Percentiles rank a stretch among this genome's conserved stretches.
Evolutionary conservation across 2,113 vertebrate genomes (phyloP).

Genomic region (Mugil cephalus): DNA sequence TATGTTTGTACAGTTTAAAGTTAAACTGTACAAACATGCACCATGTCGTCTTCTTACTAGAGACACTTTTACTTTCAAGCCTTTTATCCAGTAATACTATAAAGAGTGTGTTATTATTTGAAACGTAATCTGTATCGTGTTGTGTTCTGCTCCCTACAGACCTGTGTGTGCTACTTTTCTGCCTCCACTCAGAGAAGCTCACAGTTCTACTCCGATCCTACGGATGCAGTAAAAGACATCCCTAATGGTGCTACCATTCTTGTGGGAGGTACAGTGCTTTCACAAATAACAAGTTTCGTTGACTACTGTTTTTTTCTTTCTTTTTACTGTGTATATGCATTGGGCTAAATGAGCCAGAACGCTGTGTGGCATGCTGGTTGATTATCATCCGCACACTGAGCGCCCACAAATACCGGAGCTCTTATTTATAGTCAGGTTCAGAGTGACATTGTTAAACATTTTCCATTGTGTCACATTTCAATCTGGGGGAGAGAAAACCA

Average conservation of each 20-base stretch:
- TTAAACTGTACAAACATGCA: slow-evolving; percentile 6
- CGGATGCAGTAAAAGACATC: slow-evolving; percentile 95
- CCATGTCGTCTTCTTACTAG: not conserved
- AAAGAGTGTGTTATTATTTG: not conserved
- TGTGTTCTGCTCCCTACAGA: slow-evolving; percentile 75
- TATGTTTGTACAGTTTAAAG: too few species aligned
- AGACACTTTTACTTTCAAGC: not conserved
- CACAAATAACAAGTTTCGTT: not conserved
- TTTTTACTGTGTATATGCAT: not conserved
- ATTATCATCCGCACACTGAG: slow-evolving; percentile 7
- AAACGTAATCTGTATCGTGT: not conserved
- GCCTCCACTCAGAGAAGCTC: slow-evolving; percentile 84
- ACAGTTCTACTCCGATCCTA: slow-evolving; percentile 89
- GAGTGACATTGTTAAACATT: slow-evolving; percentile 49
- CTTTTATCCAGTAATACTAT: not conserved
- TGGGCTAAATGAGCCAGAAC: not conserved
- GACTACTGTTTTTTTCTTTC: not conserved
- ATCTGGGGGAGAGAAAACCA: not conserved
- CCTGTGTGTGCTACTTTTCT: slow-evolving; percentile 88
- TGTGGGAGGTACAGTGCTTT: slow-evolving; percentile 88
- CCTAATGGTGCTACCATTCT: slow-evolving; percentile 91
- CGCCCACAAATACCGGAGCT: slow-evolving; percentile 37
- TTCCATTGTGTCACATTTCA: slow-evolving; percentile 53
- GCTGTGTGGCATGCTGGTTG: not conserved
- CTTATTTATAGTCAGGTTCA: slow-evolving; percentile 69